Evolutionary conservation across 2,888 invertebrate genomes (phyloP), one percentile per base, ranked within the genome.

Genomic region (Chesias legatella): DNA sequence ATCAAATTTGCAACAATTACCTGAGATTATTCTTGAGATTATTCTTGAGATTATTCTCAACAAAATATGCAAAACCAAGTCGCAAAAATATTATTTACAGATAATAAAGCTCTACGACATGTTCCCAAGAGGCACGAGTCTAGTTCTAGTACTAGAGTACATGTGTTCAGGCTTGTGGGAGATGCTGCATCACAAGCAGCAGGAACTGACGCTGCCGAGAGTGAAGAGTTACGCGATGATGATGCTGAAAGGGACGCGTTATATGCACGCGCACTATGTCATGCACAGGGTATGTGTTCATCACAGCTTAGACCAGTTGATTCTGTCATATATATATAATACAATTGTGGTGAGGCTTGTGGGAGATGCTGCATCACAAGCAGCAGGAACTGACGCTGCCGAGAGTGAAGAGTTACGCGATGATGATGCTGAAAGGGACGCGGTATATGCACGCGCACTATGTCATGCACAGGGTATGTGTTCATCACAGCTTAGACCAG

Each of bases 121-220:
- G 61, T 97, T 97, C 68, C 95, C 97, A 0, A 94, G 95, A 61
- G 95, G 97, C 0, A 92, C 95, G 72, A 95, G 96, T 32, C 91
- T 98, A 51, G 94, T 98, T 0, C 85, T 99, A 55, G 97, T 97
- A 0, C 92, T 98, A 82, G 98, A 98, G 70, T 97, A 93, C 77
- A 95, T 98, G 94, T 93, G 95, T n/a, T 94, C 95, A 8, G 95
- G 95, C 7, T 80, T 97, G 8, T 93, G 94, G 86, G 94, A 95
- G 58, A 91, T 95, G 70, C 81, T 96, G 33, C 92, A 92, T 61
- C 93, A 93, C 58, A 89, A 90, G 23, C 89, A 91, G 34, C 90
- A 90, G 55, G 90, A 93, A 6, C 77, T 98, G 43, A 93, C 90
- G 1, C 83, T 93, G 48, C 89, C 94, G 3, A 94, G 95, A 67